Conservation (phyloP, 2,113 vertebrate genomes). For the Spheniscus mendiculus region DNA sequence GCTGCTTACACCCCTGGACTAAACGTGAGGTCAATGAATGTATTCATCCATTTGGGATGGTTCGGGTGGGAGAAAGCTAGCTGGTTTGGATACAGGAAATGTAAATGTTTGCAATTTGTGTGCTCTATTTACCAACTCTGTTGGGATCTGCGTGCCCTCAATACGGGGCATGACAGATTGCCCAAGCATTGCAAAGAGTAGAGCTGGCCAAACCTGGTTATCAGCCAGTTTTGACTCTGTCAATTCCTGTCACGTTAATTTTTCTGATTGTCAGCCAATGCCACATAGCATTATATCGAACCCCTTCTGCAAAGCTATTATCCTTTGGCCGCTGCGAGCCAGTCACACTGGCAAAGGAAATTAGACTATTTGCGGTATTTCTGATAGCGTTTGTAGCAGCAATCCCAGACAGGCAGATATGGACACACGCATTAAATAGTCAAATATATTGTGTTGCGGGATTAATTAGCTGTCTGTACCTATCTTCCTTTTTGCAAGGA, state of each 20-base stretch:
- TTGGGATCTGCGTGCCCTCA: background rate
- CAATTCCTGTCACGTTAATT: background rate
- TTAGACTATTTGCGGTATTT: background rate
- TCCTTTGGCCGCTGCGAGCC: background rate
- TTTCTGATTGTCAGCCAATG: background rate
- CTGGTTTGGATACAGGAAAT: background rate
- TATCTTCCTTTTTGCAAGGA: background rate
- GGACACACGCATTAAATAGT: conserved; percentile 1
- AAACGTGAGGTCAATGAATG: background rate
- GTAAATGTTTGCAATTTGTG: background rate
- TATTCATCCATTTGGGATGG: background rate
- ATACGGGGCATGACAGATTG: background rate
- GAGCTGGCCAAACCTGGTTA: background rate
- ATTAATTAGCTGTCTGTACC: background rate
- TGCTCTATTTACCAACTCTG: background rate
- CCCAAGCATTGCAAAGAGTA: background rate
- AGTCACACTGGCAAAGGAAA: background rate
- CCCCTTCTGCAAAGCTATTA: background rate
- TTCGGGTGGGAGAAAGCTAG: background rate
- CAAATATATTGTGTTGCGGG: background rate
- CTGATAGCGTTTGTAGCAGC: background rate
- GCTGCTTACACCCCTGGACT: background rate
- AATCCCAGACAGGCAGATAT: background rate
- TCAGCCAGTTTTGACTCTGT: background rate
- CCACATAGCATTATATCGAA: background rate